Percentiles rank a stretch among this genome's conserved stretches.
Conservation (phyloP, 2,797 vertebrate genomes). For the Potorous gilbertii region DNA sequence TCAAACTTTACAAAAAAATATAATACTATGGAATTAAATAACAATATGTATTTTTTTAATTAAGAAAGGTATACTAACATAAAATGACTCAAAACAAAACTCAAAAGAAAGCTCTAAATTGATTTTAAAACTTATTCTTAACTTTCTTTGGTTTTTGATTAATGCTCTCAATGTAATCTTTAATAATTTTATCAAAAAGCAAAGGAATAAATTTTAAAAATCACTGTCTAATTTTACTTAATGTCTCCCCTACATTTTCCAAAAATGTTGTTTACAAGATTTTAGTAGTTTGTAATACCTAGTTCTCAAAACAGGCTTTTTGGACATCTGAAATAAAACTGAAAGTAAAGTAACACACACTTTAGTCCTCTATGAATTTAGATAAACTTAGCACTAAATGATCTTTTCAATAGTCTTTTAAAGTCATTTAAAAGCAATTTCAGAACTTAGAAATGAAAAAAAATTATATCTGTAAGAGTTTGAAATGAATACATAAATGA, state of each 20-base stretch:
- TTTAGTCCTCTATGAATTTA: slow-evolving; percentile 30
- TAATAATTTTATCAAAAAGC: not conserved
- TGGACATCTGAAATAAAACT: slow-evolving; percentile 37
- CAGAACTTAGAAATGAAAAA: not conserved
- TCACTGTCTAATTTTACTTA: not conserved
- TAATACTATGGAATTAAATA: slow-evolving; percentile 20
- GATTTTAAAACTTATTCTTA: not conserved
- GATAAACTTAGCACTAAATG: slow-evolving; percentile 18
- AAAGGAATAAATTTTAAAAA: not conserved
- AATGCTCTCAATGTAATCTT: not conserved
- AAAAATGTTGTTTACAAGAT: not conserved
- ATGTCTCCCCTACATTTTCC: not conserved
- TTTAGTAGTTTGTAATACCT: not conserved
- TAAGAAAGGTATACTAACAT: not conserved
- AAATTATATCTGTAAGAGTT: not conserved
- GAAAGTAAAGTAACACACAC: slow-evolving; percentile 19
- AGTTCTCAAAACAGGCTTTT: not conserved
- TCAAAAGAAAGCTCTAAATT: not conserved
- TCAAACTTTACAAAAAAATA: slow-evolving; percentile 78
- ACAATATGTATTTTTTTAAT: not conserved
- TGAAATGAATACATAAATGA: slow-evolving; percentile 28
- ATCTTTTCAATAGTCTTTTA: slow-evolving; percentile 33
- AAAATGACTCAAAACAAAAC: slow-evolving; percentile 11
- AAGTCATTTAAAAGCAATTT: not conserved
- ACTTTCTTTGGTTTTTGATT: not conserved